These are phyloP conservation scores for Cynopterus brachyotis DNA, from an alignment of 2,113 vertebrate species.

Conservation along the genomic window DNA sequence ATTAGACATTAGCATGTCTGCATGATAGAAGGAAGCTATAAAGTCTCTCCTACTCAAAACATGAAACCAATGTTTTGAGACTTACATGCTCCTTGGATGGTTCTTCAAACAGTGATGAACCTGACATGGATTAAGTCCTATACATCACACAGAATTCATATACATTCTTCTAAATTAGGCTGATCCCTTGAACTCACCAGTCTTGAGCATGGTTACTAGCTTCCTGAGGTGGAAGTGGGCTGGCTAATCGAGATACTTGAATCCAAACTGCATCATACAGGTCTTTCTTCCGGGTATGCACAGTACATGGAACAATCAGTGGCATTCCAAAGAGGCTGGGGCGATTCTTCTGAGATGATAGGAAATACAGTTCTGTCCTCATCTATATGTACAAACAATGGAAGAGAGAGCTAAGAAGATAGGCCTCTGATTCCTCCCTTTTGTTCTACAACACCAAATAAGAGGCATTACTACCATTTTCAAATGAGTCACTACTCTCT, in stretches of 20 bases:
- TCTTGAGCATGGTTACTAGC: constrained; percentile 99
- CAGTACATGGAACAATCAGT: constrained; percentile 95
- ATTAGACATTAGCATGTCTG: background rate
- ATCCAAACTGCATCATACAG: constrained; percentile 98
- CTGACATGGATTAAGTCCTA: background rate
- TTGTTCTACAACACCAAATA: background rate
- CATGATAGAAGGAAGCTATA: background rate
- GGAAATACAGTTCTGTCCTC: constrained; percentile 97
- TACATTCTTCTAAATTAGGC: background rate
- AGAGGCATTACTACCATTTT: constrained; percentile 11
- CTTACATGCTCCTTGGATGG: background rate
- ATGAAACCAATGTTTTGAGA: constrained; percentile 13
- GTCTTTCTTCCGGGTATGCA: constrained; percentile 95
- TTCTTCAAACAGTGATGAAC: constrained; percentile 3
- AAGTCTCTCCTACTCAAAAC: background rate
- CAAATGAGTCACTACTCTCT: background rate
- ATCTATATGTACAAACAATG: constrained; percentile 84
- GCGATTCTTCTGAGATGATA: constrained; percentile 98
- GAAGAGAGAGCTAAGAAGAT: background rate
- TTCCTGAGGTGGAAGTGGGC: constrained; percentile 98
- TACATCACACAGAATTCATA: constrained; percentile 10
- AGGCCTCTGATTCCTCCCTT: background rate
- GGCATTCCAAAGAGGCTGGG: constrained; percentile 99
- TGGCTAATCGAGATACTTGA: constrained; percentile 96
- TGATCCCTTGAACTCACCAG: constrained; percentile 86